Evolutionary conservation across 2,888 invertebrate species (phyloP).

Genomic region (Tortricodes alternella): DNA sequence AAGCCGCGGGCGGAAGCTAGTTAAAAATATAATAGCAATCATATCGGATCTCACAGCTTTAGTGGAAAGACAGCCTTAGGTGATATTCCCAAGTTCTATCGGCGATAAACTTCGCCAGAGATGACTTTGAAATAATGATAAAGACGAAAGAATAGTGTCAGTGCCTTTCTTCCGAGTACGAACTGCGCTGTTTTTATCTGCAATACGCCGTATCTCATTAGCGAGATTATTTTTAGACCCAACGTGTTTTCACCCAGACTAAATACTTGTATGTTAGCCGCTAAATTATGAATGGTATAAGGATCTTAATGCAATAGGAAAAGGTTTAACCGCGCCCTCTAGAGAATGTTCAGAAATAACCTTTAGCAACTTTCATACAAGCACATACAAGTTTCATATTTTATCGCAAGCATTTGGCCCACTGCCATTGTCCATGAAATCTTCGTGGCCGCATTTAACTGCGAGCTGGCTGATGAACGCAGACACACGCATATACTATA

Average conservation of each 20-base stretch:
- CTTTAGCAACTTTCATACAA: neutral
- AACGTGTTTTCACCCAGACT: neutral
- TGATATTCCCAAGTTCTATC: no score
- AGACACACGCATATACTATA: no score
- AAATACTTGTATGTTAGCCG: neutral
- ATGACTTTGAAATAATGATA: no score
- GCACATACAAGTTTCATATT: neutral
- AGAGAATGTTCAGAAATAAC: neutral
- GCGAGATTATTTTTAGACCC: neutral
- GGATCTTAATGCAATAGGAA: no score
- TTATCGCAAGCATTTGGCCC: constrained; percentile 10
- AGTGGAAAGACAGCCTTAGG: no score
- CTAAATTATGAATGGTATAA: neutral
- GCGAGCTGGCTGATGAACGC: neutral
- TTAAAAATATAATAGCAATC: no score
- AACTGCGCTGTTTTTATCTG: constrained; percentile 1
- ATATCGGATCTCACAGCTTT: no score
- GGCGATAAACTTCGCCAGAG: no score
- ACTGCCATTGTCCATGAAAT: constrained; percentile 16
- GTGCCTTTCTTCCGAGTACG: neutral
- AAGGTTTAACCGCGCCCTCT: no score
- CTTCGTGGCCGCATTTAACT: constrained; percentile 1
- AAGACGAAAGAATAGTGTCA: neutral
- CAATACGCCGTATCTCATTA: neutral
- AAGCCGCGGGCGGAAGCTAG: no score